These are phyloP conservation scores for Drosophila virilis DNA, from an alignment of 1,140 invertebrate genomes.

Conservation along the genomic window DNA sequence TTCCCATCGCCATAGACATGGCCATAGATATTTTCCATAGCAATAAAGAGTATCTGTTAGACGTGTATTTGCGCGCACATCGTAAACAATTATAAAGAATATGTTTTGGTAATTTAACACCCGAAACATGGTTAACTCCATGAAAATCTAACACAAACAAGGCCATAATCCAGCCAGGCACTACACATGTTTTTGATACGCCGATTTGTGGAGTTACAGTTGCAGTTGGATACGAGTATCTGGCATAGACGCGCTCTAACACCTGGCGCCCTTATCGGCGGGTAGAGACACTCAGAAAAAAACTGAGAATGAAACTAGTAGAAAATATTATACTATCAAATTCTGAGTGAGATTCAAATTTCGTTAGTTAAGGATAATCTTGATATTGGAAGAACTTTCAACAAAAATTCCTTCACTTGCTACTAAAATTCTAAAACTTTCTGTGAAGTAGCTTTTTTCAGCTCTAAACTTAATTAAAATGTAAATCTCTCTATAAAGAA, in stretches of 20 bases:
- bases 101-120: conserved; percentile 74
- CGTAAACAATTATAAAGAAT: conserved; percentile 69
- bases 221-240: conserved; percentile 23
- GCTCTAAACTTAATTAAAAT: too few species aligned
- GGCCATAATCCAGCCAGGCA: conserved; percentile 25
- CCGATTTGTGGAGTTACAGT: conserved; percentile 42
- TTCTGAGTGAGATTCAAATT: too few species aligned
- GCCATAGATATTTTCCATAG: not conserved
- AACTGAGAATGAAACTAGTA: not conserved
- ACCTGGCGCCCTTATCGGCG: conserved; percentile 32
- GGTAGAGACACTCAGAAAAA: not conserved
- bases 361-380: too few species aligned
- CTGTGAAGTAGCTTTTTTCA: too few species aligned
- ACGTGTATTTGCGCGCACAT: conserved; percentile 14
- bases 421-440: too few species aligned
- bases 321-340: not conserved
- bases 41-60: not conserved
- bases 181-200: conserved; percentile 38
- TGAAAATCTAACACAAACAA: conserved; percentile 47
- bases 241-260: conserved; percentile 5
- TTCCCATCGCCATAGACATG: conserved; percentile 40
- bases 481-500: too few species aligned
- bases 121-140: conserved; percentile 20
- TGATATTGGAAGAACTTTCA: too few species aligned
- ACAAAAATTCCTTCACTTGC: too few species aligned